These are phyloP conservation scores for Bombus difficillimus DNA, from an alignment of 1,140 invertebrate species.

Conservation along the genomic window DNA sequence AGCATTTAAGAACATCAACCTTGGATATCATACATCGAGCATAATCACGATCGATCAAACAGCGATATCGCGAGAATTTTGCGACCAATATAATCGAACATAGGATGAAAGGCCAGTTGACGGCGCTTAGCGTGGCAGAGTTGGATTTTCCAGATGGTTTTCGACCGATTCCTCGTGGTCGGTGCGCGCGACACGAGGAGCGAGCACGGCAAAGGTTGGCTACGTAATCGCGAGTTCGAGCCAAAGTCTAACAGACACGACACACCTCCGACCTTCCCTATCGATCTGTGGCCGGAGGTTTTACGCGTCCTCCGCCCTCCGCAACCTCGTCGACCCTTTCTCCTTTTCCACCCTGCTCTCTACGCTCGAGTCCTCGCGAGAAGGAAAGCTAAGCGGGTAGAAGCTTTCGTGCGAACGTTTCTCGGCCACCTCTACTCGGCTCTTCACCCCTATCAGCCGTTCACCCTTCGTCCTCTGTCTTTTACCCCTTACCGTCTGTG, in stretches of 20 bases:
- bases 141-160: not conserved
- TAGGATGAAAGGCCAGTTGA: not conserved
- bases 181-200: not conserved
- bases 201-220: conserved; percentile 38
- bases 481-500: not conserved
- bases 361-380: conserved; percentile 66
- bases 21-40: too few relatives aligned
- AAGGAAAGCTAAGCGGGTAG: conserved; percentile 60
- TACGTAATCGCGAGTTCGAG: conserved; percentile 63
- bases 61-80: not conserved
- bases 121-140: not conserved
- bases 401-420: conserved; percentile 52
- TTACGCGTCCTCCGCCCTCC: conserved; percentile 77
- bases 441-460: not conserved
- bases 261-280: conserved; percentile 81
- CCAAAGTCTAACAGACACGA: conserved; percentile 77
- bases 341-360: not conserved
- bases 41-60: not conserved
- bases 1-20: not conserved
- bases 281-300: conserved; percentile 80
- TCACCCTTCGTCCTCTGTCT: conserved; percentile 15
- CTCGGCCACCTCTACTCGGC: conserved; percentile 50
- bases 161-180: conserved; percentile 22
- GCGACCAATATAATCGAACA: not conserved
- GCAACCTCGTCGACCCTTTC: conserved; percentile 64